These are phyloP conservation scores for Caenorhabditis panamensis DNA, from an alignment of 2,888 invertebrate species.

Conservation along the genomic window DNA sequence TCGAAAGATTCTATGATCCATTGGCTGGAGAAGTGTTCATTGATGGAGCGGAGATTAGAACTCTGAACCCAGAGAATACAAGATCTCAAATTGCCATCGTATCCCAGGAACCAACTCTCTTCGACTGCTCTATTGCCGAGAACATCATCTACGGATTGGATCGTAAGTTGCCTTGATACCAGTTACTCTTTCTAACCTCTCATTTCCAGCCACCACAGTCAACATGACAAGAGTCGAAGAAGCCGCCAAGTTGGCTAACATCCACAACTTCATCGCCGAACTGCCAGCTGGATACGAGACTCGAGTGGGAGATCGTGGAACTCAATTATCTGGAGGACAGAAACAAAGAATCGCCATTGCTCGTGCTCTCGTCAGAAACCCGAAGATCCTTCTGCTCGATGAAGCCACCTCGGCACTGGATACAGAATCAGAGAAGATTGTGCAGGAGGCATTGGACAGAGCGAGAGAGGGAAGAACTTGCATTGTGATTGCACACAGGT, in stretches of 20 bases:
- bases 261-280: conserved; percentile 82
- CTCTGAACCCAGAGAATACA: conserved; percentile 84
- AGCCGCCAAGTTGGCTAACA: conserved; percentile 82
- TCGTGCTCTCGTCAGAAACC: conserved; percentile 81
- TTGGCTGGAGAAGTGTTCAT: conserved; percentile 85
- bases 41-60: conserved; percentile 80
- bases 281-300: conserved; percentile 82
- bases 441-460: conserved; percentile 89
- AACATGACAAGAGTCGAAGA: conserved; percentile 79
- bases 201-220: conserved; percentile 74
- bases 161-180: too few relatives aligned
- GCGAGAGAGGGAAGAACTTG: conserved; percentile 82
- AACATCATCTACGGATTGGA: conserved; percentile 79
- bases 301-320: conserved; percentile 82
- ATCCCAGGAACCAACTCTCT: conserved; percentile 90
- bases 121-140: conserved; percentile 81
- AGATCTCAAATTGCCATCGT: conserved; percentile 91
- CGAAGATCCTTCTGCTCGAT: conserved; percentile 82
- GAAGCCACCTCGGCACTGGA: conserved; percentile 74
- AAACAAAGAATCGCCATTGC: conserved; percentile 83
- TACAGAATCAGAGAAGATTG: conserved; percentile 82
- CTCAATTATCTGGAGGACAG: conserved; percentile 82
- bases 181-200: too few relatives aligned
- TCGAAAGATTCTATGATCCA: conserved; percentile 91
- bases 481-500: conserved; percentile 83